Conservation (phyloP, 2,888 invertebrate genomes). For the Dexiosoma caninum region DNA sequence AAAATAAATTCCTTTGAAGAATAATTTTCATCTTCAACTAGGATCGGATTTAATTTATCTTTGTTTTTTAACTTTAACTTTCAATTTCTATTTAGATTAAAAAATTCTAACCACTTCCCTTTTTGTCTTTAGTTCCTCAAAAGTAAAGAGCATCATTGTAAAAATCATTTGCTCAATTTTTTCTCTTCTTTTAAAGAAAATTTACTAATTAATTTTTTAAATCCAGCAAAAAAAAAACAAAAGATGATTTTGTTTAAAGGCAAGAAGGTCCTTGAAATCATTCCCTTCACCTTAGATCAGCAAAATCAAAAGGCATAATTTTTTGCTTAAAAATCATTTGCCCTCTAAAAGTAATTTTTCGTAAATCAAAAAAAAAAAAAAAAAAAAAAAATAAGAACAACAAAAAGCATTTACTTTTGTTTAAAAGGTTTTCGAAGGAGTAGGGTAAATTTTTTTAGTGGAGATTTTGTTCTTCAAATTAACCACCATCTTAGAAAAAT, state of each 20-base stretch:
- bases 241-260: conserved; percentile 41
- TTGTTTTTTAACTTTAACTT: neutral
- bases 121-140: conserved; percentile 42
- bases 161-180: conserved; percentile 49
- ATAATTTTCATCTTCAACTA: too few species aligned
- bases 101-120: neutral
- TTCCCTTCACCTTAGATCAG: conserved; percentile 30
- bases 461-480: conserved; percentile 37
- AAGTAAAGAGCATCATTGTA: conserved; percentile 43
- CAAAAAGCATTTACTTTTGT: conserved; percentile 41
- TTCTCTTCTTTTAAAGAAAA: conserved; percentile 19
- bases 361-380: too few species aligned
- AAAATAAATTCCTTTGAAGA: too few species aligned
- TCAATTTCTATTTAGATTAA: neutral
- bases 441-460: conserved; percentile 15
- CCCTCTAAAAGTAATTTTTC: conserved; percentile 37
- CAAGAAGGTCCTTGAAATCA: conserved; percentile 32
- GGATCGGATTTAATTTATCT: too few species aligned
- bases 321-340: conserved; percentile 44
- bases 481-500: conserved; percentile 47
- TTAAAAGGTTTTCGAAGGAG: conserved; percentile 2
- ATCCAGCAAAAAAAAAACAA: neutral
- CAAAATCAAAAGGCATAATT: conserved; percentile 56
- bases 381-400: too few species aligned
- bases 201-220: conserved; percentile 44